These are phyloP conservation scores for Hemitrygon akajei DNA, from an alignment of 2,797 vertebrate species.

Conservation along the genomic window DNA sequence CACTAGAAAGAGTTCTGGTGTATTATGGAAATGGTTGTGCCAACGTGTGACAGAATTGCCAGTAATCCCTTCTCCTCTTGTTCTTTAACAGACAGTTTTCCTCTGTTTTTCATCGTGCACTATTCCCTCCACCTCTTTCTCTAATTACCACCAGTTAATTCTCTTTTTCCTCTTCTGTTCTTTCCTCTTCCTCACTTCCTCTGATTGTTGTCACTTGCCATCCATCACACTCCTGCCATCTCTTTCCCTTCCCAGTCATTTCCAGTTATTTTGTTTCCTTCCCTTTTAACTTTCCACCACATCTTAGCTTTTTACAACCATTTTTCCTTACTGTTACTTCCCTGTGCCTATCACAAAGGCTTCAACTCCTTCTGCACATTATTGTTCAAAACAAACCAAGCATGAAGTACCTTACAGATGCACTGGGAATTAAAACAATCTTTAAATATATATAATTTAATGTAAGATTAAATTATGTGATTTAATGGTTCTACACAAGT, in stretches of 20 bases:
- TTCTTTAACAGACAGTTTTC: too few species aligned
- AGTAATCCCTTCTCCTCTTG: not conserved
- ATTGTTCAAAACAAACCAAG: not conserved
- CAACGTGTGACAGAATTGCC: too few species aligned
- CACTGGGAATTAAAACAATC: not conserved
- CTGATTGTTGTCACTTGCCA: not conserved
- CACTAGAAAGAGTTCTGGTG: too few species aligned
- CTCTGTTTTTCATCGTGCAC: not conserved
- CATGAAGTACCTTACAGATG: not conserved
- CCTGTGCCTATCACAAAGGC: not conserved
- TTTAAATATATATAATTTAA: not conserved
- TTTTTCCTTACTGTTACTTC: not conserved
- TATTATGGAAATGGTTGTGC: too few species aligned
- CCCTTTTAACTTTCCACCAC: not conserved
- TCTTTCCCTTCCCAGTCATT: not conserved
- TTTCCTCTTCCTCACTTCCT: not conserved
- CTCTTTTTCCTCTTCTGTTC: too few species aligned
- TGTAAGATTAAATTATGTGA: not conserved
- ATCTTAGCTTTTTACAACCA: too few species aligned
- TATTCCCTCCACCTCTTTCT: not conserved
- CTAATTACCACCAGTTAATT: not conserved
- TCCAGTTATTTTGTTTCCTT: too few species aligned
- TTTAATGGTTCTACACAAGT: not conserved
- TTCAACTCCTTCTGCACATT: too few species aligned
- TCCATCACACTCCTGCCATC: not conserved